Evolutionary conservation across 2,888 invertebrate species (phyloP), one percentile per base, ranked within the genome.

Genomic region (Agrochola lota): DNA sequence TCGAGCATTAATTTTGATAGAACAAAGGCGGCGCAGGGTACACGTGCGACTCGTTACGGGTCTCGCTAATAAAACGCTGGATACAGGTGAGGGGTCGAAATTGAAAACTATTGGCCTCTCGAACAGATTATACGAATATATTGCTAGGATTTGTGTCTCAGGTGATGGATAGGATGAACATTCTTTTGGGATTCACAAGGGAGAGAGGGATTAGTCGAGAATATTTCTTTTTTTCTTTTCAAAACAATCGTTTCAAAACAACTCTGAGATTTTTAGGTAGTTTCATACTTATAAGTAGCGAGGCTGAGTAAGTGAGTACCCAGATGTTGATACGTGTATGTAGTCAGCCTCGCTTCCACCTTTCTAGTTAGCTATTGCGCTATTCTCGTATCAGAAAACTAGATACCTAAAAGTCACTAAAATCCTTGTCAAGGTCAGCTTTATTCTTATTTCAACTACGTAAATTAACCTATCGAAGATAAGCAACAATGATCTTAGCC

Each of bases 101-200:
- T 95, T 95, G 95, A 91, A 95, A 95, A 95, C 95, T 95, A 95
- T 96, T 95, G 94, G 94, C 95, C 95, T 93, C 95, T 95, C 92
- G 90, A 94, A 92, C 88, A 88, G 87, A 81, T 94, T 92, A 91
- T 90, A 89, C 88, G 90, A 91, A 91, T 91, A 89, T 91, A 90
- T 90, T 90, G 88, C 92, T 73, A 79, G 93, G 94, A 94, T 95
- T 94, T 94, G 88, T 91, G 91, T 93, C 93, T 74, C 69, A 64
- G 85, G 85, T 83, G 79, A 84, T 86, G 87, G 78, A 88, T 92
- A 88, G 91, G 92, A 92, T 90, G 89, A 88, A 88, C 87, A 89
- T 90, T 88, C 88, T 89, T 87, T 73, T 67, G 69, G 60, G 64
- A 76, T 49, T 71, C 75, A 72, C 15, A 55, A 62, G 73, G 60